Evolutionary conservation across 1,140 invertebrate species (phyloP), one percentile per base, ranked within the genome.

Genomic region (Cydia pomonella): DNA sequence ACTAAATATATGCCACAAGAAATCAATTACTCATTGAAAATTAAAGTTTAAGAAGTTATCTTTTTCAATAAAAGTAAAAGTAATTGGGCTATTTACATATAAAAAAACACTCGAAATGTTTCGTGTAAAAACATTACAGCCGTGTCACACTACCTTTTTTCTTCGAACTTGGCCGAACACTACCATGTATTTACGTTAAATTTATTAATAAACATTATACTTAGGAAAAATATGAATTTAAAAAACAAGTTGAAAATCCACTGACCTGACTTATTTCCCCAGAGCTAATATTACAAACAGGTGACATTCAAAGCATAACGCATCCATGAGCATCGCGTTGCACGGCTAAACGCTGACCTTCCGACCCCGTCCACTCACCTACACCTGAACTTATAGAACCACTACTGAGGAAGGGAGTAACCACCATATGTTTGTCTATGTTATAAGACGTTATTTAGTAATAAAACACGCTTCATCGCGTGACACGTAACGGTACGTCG

Each of bases 261-360:
- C 21, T 23, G 21, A 59, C 21, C 53, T 12, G 18, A 59, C 53
- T 50, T 50, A 59, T 59, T 59, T 59, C 10, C 21, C 53, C 50
- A 53, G 53, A 7, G 16, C 53, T 69, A 69, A 25, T 21, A 33
- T 69, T 69, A 41, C 27, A 33, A 18, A 29, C 13, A 9, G 27
- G 29, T 69, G 64, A 69, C 64, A 69, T 69, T 69, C 64, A 69
- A 16, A 16, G 5, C 29, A 69, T 38, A 64, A 29, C 63, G 64
- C 64, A 33, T 33, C 64, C 3, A 18, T 5, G 29, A 33, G 64
- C 27, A 69, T 33, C 23, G 29, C 33, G 23, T 18, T 69, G 64
- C 64, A 69, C 41, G 64, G 64, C n/a, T 69, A 69, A 9, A 18
- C 64, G n/a, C 29, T 69, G 64, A 69, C 64, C 64, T 69, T 69